Percentiles rank a stretch among this genome's conserved stretches.
Conservation (phyloP, 1,140 invertebrate species). For the Atopsyche davidsoni region DNA sequence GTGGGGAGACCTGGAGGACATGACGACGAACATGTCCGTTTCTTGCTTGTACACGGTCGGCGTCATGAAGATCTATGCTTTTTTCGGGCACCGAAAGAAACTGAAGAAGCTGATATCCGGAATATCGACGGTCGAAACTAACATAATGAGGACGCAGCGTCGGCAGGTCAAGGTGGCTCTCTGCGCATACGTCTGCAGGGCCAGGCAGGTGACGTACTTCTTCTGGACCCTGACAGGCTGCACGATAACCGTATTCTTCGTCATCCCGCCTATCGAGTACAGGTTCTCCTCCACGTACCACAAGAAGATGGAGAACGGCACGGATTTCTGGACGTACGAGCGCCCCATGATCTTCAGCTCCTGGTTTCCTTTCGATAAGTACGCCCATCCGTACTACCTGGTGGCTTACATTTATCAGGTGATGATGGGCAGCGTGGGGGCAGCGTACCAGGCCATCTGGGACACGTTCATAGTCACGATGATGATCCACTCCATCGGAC, state of each 20-base stretch:
- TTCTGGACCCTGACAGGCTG: conserved; percentile 22
- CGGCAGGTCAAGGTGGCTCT: conserved; percentile 12
- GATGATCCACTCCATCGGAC: conserved; percentile 30
- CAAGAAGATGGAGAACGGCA: conserved; percentile 23
- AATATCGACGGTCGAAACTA: conserved; percentile 21
- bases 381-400: conserved; percentile 17
- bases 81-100: conserved; percentile 21
- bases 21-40: conserved; percentile 30
- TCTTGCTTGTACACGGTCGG: conserved; percentile 27
- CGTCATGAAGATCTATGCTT: conserved; percentile 25
- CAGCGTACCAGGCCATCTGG: conserved; percentile 26
- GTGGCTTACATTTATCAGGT: conserved; percentile 26
- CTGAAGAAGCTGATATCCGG: conserved; percentile 13
- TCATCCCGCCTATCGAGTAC: conserved; percentile 26
- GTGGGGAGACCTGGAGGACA: conserved; percentile 28
- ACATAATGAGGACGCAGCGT: conserved; percentile 17
- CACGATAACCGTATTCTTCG: conserved; percentile 26
- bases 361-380: conserved; percentile 32
- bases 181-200: conserved; percentile 12
- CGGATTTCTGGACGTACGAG: conserved; percentile 20
- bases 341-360: conserved; percentile 31
- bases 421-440: conserved; percentile 25
- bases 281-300: conserved; percentile 24
- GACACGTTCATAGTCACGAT: conserved; percentile 27
- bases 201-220: conserved; percentile 20